phyloP scores from a whole-genome alignment of 2,113 vertebrate genomes.

The Laticauda laticaudata region DNA sequence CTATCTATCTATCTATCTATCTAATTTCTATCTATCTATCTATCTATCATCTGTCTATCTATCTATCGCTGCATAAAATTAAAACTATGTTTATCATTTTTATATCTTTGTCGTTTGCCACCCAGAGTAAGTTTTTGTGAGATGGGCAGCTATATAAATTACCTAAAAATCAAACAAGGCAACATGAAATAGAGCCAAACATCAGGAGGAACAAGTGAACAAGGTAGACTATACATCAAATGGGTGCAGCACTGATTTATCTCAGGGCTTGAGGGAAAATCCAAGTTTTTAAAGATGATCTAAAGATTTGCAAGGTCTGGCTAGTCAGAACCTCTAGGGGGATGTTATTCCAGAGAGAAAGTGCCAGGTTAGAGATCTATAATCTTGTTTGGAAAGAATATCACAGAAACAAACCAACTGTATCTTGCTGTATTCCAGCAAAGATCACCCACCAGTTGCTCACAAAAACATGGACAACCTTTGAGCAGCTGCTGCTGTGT shows the following conservation, averaged over 20 bases:
- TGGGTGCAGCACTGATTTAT: neutral
- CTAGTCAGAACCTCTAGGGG: neutral
- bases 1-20: neutral
- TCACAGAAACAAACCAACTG: neutral
- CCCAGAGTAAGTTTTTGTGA: neutral
- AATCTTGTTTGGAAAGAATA: neutral
- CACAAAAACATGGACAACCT: neutral
- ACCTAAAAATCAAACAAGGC: neutral
- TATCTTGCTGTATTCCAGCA: neutral
- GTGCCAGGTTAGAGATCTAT: neutral
- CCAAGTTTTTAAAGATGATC: neutral
- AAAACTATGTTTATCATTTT: neutral
- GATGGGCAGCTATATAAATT: neutral
- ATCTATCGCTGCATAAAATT: neutral
- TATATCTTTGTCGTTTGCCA: neutral
- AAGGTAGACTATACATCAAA: neutral
- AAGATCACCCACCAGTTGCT: neutral
- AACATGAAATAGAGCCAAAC: neutral
- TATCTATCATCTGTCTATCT: neutral
- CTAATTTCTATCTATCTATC: neutral
- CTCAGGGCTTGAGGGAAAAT: neutral
- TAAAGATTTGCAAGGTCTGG: neutral
- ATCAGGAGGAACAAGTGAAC: neutral
- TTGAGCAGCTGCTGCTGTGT: accelerated
- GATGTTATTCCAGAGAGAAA: neutral